Base-by-base conservation (phyloP, 2,113 vertebrate species). In the Sylvia atricapilla region DNA sequence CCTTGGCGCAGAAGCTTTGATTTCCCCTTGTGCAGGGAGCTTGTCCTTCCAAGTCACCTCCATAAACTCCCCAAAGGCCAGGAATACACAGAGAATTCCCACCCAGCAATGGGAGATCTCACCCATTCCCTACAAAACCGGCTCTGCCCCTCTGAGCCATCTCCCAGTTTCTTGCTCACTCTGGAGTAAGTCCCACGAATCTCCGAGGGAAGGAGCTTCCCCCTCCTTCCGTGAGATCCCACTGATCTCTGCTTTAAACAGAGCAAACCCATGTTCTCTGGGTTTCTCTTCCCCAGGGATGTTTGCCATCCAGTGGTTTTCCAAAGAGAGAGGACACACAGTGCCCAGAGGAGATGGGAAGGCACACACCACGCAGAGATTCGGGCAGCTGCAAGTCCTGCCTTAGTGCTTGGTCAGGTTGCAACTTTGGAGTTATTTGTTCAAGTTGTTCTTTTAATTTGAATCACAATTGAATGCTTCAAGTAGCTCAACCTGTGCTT, bases 381-480 rank as follows among this genome's bases (percentile, higher is more conserved):
- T 25, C 84, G n/a, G 50, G 30, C 66, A 74, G 50, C 67, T 53
- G 7, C 43, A 33, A 69, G n/a, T 49, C 25, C 67, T 72, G 41
- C 64, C 56, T 72, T 49, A 10, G 25, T 55, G 41, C 50, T 52
- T 31, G 14, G 58, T 50, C 11, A 3, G 16, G 31, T 4, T 5
- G 43, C 78, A 66, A 25, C 18, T 58, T 39, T 9, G 10, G 31
- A 89, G 55, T 66, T 63, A 90, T 79, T 94, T 93, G 56, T 73
- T 83, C 84, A 69, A 67, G 86, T 73, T 44, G 67, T 50, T 94
- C 70, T 91, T 96, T 95, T 89, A 55, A 89, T 83, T 69, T 94
- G 78, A 96, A 88, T 91, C 89, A 75, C 59, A 91, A 37, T 18
- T 60, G 81, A 64, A 62, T 46, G 20, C 88, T 96, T 76, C 90